These are phyloP conservation scores for Scaptomyza flava DNA, from an alignment of 2,888 invertebrate species.

Conservation along the genomic window DNA sequence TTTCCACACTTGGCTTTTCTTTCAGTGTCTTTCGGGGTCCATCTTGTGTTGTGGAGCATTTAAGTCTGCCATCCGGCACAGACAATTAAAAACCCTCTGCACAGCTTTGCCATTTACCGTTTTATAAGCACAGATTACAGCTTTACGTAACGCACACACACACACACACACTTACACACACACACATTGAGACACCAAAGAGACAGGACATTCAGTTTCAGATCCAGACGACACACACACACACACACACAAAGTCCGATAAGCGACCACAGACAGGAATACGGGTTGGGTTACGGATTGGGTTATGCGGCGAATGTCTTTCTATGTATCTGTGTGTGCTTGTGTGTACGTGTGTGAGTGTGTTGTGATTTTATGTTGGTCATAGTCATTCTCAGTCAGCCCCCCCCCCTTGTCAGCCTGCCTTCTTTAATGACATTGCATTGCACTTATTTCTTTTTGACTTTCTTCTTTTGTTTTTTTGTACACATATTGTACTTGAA, in stretches of 20 bases:
- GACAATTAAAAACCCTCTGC: conserved; percentile 80
- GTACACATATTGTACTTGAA: conserved; percentile 46
- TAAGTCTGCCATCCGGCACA: conserved; percentile 77
- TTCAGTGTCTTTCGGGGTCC: conserved; percentile 33
- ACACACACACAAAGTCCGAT: conserved; percentile 65
- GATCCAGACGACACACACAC: conserved; percentile 47
- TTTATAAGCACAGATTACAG: conserved; percentile 81
- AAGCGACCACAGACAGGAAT: conserved; percentile 62
- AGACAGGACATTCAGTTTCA: conserved; percentile 3
- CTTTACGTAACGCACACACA: conserved; percentile 71
- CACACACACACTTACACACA: conserved; percentile 40
- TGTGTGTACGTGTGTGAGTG: conserved; percentile 34
- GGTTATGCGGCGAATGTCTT: conserved; percentile 35
- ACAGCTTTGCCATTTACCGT: conserved; percentile 77
- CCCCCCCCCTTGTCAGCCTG: conserved; percentile 60
- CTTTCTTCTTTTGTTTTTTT: conserved; percentile 33
- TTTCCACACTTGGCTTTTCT: conserved; percentile 1
- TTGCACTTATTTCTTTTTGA: conserved; percentile 77
- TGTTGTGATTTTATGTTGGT: conserved; percentile 76
- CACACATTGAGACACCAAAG: neutral
- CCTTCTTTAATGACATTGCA: conserved; percentile 78
- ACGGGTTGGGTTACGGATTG: conserved; percentile 43
- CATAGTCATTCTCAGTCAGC: conserved; percentile 56
- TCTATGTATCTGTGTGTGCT: conserved; percentile 17
- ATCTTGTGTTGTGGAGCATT: conserved; percentile 61